Evolutionary conservation across 2,113 vertebrate species (phyloP).

Genomic region (Chionodraco myersi): DNA sequence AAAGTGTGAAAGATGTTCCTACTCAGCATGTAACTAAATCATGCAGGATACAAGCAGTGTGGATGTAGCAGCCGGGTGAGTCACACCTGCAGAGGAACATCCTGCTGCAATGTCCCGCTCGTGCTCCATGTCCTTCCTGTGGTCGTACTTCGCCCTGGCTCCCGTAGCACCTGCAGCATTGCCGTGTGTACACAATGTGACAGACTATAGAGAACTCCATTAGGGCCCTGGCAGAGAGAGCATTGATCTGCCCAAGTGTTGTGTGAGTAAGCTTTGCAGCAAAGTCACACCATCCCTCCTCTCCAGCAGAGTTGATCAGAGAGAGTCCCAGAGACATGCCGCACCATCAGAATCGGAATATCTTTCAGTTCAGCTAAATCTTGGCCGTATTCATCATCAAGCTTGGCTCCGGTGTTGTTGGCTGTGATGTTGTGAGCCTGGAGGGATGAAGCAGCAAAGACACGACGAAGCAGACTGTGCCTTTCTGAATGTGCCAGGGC

Average conservation of each 20-base stretch:
- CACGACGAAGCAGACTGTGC: constrained; percentile 2
- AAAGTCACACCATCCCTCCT: constrained; percentile 52
- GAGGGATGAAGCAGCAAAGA: neutral
- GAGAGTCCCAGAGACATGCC: constrained; percentile 5
- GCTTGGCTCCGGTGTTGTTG: neutral
- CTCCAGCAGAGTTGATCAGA: constrained; percentile 29
- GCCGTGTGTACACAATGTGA: constrained; percentile 53
- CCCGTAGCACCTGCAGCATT: constrained; percentile 27
- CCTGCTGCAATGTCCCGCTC: neutral
- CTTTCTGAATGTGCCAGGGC: constrained; percentile 45
- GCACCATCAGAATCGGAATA: constrained; percentile 13
- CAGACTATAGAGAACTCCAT: constrained; percentile 48
- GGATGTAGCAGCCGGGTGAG: neutral
- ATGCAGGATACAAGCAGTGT: neutral
- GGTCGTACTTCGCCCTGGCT: neutral
- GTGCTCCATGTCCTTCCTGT: constrained; percentile 2
- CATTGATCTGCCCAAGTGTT: constrained; percentile 16
- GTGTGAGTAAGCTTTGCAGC: constrained; percentile 42
- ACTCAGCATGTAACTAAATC: neutral
- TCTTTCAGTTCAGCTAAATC: constrained; percentile 8
- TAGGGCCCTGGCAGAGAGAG: constrained; percentile 34
- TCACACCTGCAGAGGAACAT: neutral
- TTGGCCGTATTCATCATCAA: neutral
- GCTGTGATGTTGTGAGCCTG: constrained; percentile 7
- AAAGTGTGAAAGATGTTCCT: neutral